phyloP scores from a whole-genome alignment of 1,140 invertebrate species.

The Wasmannia auropunctata region DNA sequence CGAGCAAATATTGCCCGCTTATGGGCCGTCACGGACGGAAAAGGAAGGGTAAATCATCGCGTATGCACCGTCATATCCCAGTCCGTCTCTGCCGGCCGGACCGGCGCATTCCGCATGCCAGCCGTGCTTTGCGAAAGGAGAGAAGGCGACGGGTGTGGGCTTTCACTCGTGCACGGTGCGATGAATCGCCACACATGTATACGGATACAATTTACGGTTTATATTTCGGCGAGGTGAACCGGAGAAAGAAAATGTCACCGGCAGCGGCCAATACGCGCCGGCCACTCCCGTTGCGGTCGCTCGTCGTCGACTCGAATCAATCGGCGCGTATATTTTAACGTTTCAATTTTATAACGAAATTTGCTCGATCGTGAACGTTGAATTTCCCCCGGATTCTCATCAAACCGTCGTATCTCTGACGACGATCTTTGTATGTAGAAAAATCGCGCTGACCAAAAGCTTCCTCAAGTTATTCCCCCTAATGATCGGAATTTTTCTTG shows the following conservation, averaged over 20 bases:
- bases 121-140: background rate
- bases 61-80: background rate
- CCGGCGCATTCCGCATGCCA: background rate
- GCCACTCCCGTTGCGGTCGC: background rate
- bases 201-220: background rate
- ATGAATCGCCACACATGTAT: no score
- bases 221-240: constrained; percentile 23
- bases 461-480: no score
- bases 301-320: constrained; percentile 5
- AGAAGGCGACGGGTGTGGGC: background rate
- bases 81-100: background rate
- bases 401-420: background rate
- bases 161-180: background rate
- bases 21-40: background rate
- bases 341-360: constrained; percentile 28
- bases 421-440: background rate
- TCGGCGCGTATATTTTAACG: constrained; percentile 5
- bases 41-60: background rate
- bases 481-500: background rate
- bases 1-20: background rate
- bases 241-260: constrained; percentile 31
- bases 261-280: background rate
- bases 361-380: background rate
- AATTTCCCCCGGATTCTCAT: background rate
- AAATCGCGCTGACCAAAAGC: background rate